Evolutionary conservation across 2,888 invertebrate species (phyloP).

Genomic region (Erebia ligea): DNA sequence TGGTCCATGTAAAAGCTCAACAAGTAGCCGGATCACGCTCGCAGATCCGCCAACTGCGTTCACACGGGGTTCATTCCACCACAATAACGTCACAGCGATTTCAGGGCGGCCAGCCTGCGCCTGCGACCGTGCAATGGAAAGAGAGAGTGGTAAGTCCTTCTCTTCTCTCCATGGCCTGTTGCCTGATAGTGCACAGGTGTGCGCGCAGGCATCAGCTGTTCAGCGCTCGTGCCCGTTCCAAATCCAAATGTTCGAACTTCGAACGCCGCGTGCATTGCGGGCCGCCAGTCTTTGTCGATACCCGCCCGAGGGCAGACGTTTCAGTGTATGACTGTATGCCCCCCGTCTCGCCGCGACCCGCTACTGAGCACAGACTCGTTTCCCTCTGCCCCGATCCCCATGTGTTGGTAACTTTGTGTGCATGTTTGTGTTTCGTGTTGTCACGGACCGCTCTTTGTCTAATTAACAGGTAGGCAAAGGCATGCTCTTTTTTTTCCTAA

Average conservation of each 20-base stretch:
- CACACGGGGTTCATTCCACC: conserved; percentile 57
- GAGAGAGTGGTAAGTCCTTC: conserved; percentile 56
- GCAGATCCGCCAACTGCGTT: conserved; percentile 41
- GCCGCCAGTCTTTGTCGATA: conserved; percentile 59
- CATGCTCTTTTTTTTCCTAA: conserved; percentile 56
- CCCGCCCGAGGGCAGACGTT: conserved; percentile 67
- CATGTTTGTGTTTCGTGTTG: conserved; percentile 70
- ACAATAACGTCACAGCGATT: conserved; percentile 59
- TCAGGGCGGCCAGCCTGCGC: conserved; percentile 55
- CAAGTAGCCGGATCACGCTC: conserved; percentile 33
- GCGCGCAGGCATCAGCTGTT: conserved; percentile 74
- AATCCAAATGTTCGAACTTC: conserved; percentile 26
- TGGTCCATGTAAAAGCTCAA: conserved; percentile 26
- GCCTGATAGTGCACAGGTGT: conserved; percentile 67
- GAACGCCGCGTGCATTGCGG: conserved; percentile 52
- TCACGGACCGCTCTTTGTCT: conserved; percentile 77
- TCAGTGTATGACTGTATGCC: conserved; percentile 38
- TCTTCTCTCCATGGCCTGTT: conserved; percentile 5
- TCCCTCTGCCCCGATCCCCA: conserved; percentile 53
- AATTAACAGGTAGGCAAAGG: conserved; percentile 79
- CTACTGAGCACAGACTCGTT: conserved; percentile 47
- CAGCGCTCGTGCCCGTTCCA: conserved; percentile 56
- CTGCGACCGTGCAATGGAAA: conserved; percentile 64
- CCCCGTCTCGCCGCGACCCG: conserved; percentile 47
- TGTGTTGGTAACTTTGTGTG: conserved; percentile 58